Base-by-base conservation (phyloP, 2,113 vertebrate genomes). In the Eidolon helvum region DNA sequence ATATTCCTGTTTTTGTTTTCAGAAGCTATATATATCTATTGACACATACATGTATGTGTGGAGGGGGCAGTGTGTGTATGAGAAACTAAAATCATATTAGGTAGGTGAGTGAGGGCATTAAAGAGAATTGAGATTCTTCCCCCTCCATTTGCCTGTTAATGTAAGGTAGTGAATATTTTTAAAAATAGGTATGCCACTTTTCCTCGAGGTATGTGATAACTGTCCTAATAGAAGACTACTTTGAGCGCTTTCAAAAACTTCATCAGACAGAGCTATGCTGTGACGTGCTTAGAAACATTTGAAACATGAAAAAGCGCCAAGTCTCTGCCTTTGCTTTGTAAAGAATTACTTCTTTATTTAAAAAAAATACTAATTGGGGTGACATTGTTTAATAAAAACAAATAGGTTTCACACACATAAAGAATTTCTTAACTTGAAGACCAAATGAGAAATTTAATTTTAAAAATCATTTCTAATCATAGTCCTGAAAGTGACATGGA, bases 351-450 rank as follows among this genome's bases (percentile, higher is more conserved):
- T 50, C 15, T 50, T 16, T 50, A 2, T 48, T 50, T 50, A 50
- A 50, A 14, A 16, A 50, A 50, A 50, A 1, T 50, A 50, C 16
- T 50, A 16, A 50, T 50, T 50, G 50, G 50, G 50, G 50, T 16
- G 50, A 50, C 4, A 5, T 50, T 50, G 50, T 3, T 50, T 50
- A 50, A 50, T 50, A 50, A 50, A 50, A 50, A 16, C 50, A 50
- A 16, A 50, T 50, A 50, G 50, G 50, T 16, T 50, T 50, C 50
- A 50, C 16, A 15, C 50, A 50, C 50, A 38, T 91, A 61, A 94
- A 68, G n/a, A 90, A 93, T 93, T 43, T 48, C 43, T 63, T 65
- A 71, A n/a, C 43, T 86, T 63, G 69, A 87, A 90, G 33, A 66
- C 75, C 15, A 66, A 77, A 59, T 77, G 66, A 87, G 40, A 90